Base-by-base conservation (phyloP, 2,888 invertebrate species). In the Labia minor region DNA sequence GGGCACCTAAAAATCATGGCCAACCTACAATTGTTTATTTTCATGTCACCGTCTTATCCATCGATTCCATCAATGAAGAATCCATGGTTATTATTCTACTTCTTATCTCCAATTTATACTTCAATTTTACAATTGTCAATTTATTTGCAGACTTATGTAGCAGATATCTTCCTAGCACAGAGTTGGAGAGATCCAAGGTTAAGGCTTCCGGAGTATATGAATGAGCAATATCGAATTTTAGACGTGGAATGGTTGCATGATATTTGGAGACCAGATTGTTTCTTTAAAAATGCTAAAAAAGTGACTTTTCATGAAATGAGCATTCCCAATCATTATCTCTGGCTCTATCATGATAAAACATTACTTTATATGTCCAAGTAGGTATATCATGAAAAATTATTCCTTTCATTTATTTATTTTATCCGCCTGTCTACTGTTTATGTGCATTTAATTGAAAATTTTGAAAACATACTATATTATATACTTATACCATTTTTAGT, bases 1-100 rank as follows among this genome's bases (percentile, higher is more conserved):
- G 91, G 69, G 91, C 93, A 0, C 93, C 93, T 0, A 93, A 92
- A 77, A 82, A 87, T 66, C 81, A 89, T 73, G 92, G 91, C 1
- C 90, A 92, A 76, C 90, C 93, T 1, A 94, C 93, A 0, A 83
- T 91, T 63, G 93, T 93, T 49, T 92, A 92, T 77, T 94, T 93
- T 75, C 93, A 93, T 75, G 92, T 93, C 65, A 93, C 93, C 8
- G 93, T 93, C 1, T 80, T 93, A 69, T 92, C 92, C 64, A 79
- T 95, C 72, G 94, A 95, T 80, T 94, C 94, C n/a, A 94, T 95
- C 71, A 93, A 95, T 75, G 95, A 95, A 77, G 93, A 94, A 78
- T 93, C 93, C 62, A 95, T 95, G 95, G 92, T 89, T 77, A 78
- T 79, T 26, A 26, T 8, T 6, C 8, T 26, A 26, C 26, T 8